Evolutionary conservation across 2,797 vertebrate species (phyloP).

Genomic region (Manis crassicaudata): DNA sequence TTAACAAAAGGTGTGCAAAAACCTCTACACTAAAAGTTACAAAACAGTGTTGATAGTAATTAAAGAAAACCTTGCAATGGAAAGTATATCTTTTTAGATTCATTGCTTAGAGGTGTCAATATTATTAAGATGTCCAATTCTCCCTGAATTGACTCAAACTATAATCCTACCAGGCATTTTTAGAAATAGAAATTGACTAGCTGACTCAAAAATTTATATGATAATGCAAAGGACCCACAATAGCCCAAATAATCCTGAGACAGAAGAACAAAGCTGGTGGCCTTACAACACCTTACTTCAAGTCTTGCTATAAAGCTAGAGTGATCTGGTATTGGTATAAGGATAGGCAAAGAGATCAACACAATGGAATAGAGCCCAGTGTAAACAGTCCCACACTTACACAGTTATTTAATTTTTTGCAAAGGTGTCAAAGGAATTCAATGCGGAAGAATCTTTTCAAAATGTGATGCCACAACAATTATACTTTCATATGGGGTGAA

Average conservation of each 20-base stretch:
- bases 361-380: background rate
- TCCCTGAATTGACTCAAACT: background rate
- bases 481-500: background rate
- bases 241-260: background rate
- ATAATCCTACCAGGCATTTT: background rate
- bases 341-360: background rate
- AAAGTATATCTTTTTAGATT: conserved; percentile 5
- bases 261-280: background rate
- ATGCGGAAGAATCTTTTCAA: background rate
- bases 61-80: background rate
- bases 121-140: conserved; percentile 12
- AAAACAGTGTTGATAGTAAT: background rate
- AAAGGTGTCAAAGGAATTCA: background rate
- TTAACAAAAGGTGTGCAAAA: background rate
- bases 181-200: conserved; percentile 40
- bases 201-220: background rate
- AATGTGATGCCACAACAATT: background rate
- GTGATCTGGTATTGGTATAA: background rate
- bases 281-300: background rate
- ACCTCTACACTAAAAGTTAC: background rate
- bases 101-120: background rate
- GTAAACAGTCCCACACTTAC: background rate
- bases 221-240: conserved; percentile 13
- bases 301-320: background rate
- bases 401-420: background rate